phyloP scores from a whole-genome alignment of 2,113 vertebrate genomes.

The Cryptotis parvus region DNA sequence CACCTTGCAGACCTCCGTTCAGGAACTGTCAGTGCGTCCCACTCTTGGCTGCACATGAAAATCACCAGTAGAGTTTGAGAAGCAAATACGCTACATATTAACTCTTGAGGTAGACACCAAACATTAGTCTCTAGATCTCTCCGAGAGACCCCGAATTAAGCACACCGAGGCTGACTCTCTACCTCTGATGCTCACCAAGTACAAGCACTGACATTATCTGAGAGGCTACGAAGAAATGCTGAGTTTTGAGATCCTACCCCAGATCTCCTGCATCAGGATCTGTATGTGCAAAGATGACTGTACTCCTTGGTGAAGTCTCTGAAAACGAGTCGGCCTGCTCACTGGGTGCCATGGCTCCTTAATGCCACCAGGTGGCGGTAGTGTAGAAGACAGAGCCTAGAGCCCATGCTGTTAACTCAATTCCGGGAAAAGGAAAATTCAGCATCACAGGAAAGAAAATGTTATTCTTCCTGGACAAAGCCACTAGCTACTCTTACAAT shows the following conservation, averaged over 20 bases:
- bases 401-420: background rate
- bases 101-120: background rate
- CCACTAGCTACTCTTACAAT: background rate
- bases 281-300: background rate
- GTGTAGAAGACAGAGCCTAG: background rate
- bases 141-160: background rate
- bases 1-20: background rate
- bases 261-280: background rate
- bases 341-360: background rate
- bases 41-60: too few relatives aligned
- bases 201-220: background rate
- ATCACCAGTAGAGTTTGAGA: background rate
- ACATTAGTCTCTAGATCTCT: background rate
- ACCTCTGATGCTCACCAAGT: background rate
- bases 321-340: background rate
- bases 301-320: background rate
- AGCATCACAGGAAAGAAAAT: background rate
- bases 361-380: constrained; percentile 51
- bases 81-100: background rate
- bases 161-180: background rate
- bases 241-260: background rate
- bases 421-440: background rate
- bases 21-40: background rate
- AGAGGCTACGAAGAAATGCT: background rate
- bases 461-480: background rate